phyloP scores from a whole-genome alignment of 2,888 invertebrate species.

The Mimachlamys varia region DNA sequence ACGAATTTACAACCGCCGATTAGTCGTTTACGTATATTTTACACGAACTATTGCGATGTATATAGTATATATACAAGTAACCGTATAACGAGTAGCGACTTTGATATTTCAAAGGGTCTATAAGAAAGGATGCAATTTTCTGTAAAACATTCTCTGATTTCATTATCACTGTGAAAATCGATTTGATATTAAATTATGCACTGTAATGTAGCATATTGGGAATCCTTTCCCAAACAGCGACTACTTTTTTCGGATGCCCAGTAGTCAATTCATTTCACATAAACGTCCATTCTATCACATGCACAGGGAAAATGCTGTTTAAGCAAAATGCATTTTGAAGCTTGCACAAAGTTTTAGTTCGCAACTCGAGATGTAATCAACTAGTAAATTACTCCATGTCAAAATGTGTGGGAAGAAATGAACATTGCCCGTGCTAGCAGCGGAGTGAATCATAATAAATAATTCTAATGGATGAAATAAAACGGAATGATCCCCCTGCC shows the following conservation, averaged over 20 bases:
- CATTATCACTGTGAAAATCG: neutral
- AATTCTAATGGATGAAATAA: neutral
- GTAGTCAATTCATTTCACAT: neutral
- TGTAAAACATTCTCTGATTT: neutral
- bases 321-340: neutral
- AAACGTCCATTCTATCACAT: neutral
- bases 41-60: no score
- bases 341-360: neutral
- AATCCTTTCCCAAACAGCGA: neutral
- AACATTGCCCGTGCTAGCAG: neutral
- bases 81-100: no score
- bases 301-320: neutral
- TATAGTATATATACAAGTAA: no score
- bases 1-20: no score
- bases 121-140: no score
- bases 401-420: neutral
- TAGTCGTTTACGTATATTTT: no score
- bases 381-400: neutral
- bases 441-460: slow-evolving; percentile 12
- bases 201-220: neutral
- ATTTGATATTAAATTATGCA: neutral
- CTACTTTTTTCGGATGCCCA: neutral
- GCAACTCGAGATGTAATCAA: neutral
- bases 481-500: neutral
- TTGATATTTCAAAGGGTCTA: no score